A percentile compares a stretch with the other conserved stretches of the same genome.
phyloP scores from a whole-genome alignment of 1,140 invertebrate genomes.

The Mesaphorura yosii region DNA sequence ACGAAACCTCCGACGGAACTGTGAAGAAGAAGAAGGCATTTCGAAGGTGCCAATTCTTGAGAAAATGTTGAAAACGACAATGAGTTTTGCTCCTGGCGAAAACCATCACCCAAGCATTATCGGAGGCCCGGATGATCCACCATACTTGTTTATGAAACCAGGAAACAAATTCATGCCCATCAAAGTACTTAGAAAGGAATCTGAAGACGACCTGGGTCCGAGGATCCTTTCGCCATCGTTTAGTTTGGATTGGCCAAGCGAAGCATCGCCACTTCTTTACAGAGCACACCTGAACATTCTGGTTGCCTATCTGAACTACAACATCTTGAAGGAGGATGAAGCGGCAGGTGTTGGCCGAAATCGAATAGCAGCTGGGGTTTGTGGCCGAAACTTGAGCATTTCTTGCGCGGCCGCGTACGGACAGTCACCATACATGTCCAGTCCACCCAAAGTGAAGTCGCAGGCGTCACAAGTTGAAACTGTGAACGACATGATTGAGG shows the following conservation, averaged over 20 bases:
- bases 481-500: neutral
- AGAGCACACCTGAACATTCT: neutral
- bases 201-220: neutral
- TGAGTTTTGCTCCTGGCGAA: neutral
- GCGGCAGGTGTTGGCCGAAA: neutral
- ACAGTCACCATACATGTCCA: neutral
- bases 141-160: neutral
- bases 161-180: neutral
- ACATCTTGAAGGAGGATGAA: neutral
- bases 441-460: neutral
- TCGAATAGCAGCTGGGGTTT: too few species aligned
- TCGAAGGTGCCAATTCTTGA: too few species aligned
- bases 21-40: too few species aligned
- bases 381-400: too few species aligned
- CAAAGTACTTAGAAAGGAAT: neutral
- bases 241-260: neutral
- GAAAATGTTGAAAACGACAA: neutral
- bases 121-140: neutral
- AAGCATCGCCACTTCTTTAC: neutral
- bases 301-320: neutral
- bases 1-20: too few species aligned
- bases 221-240: neutral
- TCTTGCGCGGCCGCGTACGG: too few species aligned
- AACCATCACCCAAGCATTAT: neutral
- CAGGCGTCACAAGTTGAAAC: neutral